A percentile compares a stretch with the other conserved stretches of the same genome.
These are phyloP conservation scores for Tipula helvola DNA, from an alignment of 2,888 invertebrate genomes.

Conservation along the genomic window DNA sequence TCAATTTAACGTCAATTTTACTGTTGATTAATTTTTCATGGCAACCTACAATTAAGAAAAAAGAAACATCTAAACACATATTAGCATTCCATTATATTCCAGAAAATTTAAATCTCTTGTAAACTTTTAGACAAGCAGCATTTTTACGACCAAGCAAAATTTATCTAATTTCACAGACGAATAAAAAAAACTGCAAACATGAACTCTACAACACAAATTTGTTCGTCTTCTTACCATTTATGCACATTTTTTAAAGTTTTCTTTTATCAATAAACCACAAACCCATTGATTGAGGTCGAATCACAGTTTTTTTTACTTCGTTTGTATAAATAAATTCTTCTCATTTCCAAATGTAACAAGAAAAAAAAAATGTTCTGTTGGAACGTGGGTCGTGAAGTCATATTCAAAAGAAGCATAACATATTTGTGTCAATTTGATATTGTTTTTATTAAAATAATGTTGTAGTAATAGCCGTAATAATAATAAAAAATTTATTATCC, in stretches of 20 bases:
- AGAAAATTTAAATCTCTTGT: too few relatives aligned
- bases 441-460: neutral
- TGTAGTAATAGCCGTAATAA: neutral
- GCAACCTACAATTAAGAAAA: too few relatives aligned
- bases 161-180: neutral
- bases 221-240: neutral
- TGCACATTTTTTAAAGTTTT: neutral
- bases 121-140: too few relatives aligned
- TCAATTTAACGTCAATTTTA: too few relatives aligned
- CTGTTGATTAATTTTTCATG: too few relatives aligned
- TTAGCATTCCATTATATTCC: too few relatives aligned
- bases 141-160: neutral
- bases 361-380: neutral
- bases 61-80: too few relatives aligned
- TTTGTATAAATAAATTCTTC: neutral
- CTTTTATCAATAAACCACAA: neutral
- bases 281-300: neutral
- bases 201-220: neutral
- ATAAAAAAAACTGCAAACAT: neutral
- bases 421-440: neutral
- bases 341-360: neutral
- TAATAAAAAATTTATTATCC: neutral
- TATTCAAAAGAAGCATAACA: neutral
- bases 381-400: neutral
- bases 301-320: neutral